Conservation (phyloP, 2,797 vertebrate genomes). For the Decapterus maruadsi region DNA sequence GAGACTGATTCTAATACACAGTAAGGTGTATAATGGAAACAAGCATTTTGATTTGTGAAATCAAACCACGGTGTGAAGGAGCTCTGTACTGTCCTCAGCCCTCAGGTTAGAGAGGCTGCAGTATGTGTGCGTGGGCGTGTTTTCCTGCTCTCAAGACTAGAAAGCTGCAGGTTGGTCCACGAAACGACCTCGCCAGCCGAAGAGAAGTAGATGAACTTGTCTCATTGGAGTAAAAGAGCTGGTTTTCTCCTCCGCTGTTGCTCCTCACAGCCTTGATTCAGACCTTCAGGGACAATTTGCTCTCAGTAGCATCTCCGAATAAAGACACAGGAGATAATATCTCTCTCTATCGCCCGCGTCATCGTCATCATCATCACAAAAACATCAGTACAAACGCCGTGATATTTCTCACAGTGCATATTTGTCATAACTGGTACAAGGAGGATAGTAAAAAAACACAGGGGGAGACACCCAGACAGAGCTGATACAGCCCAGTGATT, state of each 20-base stretch:
- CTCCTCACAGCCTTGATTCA: conserved; percentile 34
- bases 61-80: conserved; percentile 31
- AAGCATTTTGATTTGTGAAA: not conserved
- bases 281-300: conserved; percentile 42
- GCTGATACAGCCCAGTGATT: too few species aligned
- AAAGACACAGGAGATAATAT: conserved; percentile 44
- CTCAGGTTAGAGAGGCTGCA: conserved; percentile 37
- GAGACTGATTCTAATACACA: not conserved
- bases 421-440: not conserved
- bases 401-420: conserved; percentile 4
- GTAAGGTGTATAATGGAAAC: not conserved
- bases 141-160: conserved; percentile 18
- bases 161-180: conserved; percentile 45
- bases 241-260: not conserved
- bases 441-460: not conserved
- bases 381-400: conserved; percentile 14
- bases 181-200: conserved; percentile 47
- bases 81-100: conserved; percentile 23
- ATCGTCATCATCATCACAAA: conserved; percentile 19
- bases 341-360: conserved; percentile 37
- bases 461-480: too few species aligned
- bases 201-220: conserved; percentile 30
- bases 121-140: conserved; percentile 17
- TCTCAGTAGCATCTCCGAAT: conserved; percentile 34
- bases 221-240: conserved; percentile 23